Base-by-base conservation (phyloP, 2,888 invertebrate species). In the Chymomyza fuscimana region DNA sequence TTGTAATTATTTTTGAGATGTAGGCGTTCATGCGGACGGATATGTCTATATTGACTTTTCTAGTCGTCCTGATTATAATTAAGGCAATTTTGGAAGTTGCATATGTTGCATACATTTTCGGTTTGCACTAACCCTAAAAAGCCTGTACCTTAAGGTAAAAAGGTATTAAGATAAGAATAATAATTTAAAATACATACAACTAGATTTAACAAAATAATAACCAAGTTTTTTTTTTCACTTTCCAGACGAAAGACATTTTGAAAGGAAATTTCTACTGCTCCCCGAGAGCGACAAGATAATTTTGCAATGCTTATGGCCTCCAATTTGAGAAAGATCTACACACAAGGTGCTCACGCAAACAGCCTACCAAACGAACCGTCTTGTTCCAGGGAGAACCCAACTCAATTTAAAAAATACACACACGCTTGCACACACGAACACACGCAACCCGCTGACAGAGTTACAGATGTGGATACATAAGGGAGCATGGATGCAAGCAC, bases 221-320 rank as follows among this genome's bases (percentile, higher is more conserved):
- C 6, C 3, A 46, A 46, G 5, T 46, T 12, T 10, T 12, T 40
- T 12, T 46, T 12, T 46, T 46, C 0, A 59, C 36, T 64, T 69
- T 59, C 58, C 63, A 9, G 46, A 50, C 51, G 67, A 80, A 70
- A 81, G 81, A 76, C 83, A 83, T 80, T 86, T 86, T 83, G 76
- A 66, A 68, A 19, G 80, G 79, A 81, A 76, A 80, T 80, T 69
- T 80, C 63, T 76, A 69, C 73, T 58, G 77, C 65, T 67, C 25
- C 46, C n/a, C 56, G 29, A n/a, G 84, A 86, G 86, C 83, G 84
- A 85, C 87, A 81, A 85, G 87, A 85, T 87, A 85, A 85, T 85
- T 85, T 85, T 81, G 86, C 87, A 85, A 85, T 85, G 85, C 85
- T 85, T 86, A 84, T 84, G 83, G 83, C 83, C 86, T 82, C 83